Percentiles rank a stretch among this genome's conserved stretches.
Conservation (phyloP, 2,797 vertebrate genomes). For the Staurois parvus region DNA sequence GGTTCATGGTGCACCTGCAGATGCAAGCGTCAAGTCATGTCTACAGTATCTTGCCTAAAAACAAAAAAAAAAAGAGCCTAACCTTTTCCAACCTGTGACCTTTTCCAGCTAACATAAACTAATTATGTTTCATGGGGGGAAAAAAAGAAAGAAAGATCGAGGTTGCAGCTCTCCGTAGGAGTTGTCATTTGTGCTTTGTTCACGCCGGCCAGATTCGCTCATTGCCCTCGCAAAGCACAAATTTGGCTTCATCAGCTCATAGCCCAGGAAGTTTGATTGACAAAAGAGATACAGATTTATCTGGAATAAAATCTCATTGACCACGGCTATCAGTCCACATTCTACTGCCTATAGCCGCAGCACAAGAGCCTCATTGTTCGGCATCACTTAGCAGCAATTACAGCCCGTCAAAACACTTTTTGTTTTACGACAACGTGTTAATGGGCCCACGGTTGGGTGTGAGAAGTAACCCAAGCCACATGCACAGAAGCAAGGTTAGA, state of each 20-base stretch:
- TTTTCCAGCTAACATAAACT: constrained; percentile 97
- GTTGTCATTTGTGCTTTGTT: constrained; percentile 83
- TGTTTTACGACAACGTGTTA: constrained; percentile 91
- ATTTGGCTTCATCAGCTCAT: constrained; percentile 84
- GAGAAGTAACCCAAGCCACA: constrained; percentile 88
- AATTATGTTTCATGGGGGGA: constrained; percentile 84
- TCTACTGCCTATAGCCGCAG: constrained; percentile 71
- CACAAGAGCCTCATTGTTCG: constrained; percentile 89
- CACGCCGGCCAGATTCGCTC: constrained; percentile 77
- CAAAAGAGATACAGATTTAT: constrained; percentile 67
- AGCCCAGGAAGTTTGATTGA: constrained; percentile 72
- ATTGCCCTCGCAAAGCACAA: constrained; percentile 70
- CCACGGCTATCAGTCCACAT: constrained; percentile 75
- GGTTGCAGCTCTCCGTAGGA: constrained; percentile 76
- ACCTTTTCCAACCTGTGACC: constrained; percentile 89
- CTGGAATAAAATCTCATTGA: constrained; percentile 76
- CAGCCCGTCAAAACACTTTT: constrained; percentile 94
- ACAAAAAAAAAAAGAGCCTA: constrained; percentile 85
- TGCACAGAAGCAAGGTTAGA: constrained; percentile 88
- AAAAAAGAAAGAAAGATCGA: constrained; percentile 66
- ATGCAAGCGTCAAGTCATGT: constrained; percentile 84
- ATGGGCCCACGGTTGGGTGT: constrained; percentile 92
- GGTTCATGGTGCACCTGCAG: constrained; percentile 89
- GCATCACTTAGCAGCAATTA: constrained; percentile 95
- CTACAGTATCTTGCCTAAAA: constrained; percentile 92